Evolutionary conservation across 2,113 vertebrate genomes (phyloP).

Genomic region (Pyxicephalus adspersus): DNA sequence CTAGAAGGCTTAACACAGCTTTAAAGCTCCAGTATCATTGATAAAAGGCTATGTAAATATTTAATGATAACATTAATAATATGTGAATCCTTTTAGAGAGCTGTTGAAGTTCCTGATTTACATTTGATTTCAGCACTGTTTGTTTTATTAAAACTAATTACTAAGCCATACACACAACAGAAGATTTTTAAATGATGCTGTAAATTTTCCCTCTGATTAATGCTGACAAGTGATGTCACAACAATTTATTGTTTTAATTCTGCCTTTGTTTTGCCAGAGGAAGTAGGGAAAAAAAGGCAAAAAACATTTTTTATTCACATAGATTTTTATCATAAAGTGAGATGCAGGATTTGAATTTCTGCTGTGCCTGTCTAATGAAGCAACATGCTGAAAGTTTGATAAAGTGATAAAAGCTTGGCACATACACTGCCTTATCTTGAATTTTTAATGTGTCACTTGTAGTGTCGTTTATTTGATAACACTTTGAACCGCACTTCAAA

Average conservation of each 20-base stretch:
- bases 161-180: conserved; percentile 21
- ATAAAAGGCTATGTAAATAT: conserved; percentile 26
- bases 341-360: not conserved
- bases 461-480: not conserved
- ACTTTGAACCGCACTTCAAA: not conserved
- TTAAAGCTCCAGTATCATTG: conserved; percentile 11
- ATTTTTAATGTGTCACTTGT: conserved; percentile 15
- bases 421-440: not conserved
- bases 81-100: conserved; percentile 35
- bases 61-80: conserved; percentile 43
- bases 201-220: conserved; percentile 47
- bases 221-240: conserved; percentile 50
- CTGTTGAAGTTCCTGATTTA: conserved; percentile 24
- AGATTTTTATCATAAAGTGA: conserved; percentile 11
- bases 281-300: not conserved
- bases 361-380: not conserved
- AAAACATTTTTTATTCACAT: not conserved
- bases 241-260: conserved; percentile 56
- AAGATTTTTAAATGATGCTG: not conserved
- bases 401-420: not conserved
- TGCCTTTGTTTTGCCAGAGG: conserved; percentile 24
- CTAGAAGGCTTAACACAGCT: not conserved
- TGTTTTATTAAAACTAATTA: conserved; percentile 48
- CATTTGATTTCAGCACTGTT: conserved; percentile 23
- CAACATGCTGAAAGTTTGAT: not conserved